Conservation (phyloP, 2,113 vertebrate species). For the Hippocampus comes region DNA sequence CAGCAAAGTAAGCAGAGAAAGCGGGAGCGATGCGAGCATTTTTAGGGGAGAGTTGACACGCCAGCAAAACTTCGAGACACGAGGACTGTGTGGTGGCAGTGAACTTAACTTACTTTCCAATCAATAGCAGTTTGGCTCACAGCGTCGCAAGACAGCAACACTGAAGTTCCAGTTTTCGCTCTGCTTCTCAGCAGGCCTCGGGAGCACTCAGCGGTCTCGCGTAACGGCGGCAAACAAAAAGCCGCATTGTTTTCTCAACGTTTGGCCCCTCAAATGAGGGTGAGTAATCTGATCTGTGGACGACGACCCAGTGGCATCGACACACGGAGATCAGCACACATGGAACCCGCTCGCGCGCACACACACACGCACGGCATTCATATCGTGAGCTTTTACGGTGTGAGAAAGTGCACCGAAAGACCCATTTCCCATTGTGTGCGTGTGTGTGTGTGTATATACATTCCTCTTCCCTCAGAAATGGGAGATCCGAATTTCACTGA, state of each 20-base stretch:
- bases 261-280: slow-evolving; percentile 51
- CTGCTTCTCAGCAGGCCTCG: slow-evolving; percentile 60
- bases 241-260: slow-evolving; percentile 68
- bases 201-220: slow-evolving; percentile 58
- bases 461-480: slow-evolving; percentile 30
- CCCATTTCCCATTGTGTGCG: not conserved
- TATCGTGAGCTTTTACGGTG: not conserved
- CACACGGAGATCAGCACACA: not conserved
- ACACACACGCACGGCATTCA: not conserved
- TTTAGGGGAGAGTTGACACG: too few species aligned
- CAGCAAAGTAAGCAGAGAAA: not conserved
- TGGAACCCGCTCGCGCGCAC: not conserved
- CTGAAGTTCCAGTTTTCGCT: slow-evolving; percentile 66
- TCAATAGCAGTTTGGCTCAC: too few species aligned
- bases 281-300: slow-evolving; percentile 63
- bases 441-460: not conserved
- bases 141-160: not conserved
- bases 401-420: not conserved
- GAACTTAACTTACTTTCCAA: too few species aligned
- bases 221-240: slow-evolving; percentile 68
- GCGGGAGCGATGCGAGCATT: not conserved
- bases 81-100: too few species aligned
- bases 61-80: too few species aligned
- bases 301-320: slow-evolving; percentile 49
- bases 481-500: slow-evolving; percentile 38